These are phyloP conservation scores for Bilobella aurantiaca DNA, from an alignment of 1,140 invertebrate species.

Conservation along the genomic window DNA sequence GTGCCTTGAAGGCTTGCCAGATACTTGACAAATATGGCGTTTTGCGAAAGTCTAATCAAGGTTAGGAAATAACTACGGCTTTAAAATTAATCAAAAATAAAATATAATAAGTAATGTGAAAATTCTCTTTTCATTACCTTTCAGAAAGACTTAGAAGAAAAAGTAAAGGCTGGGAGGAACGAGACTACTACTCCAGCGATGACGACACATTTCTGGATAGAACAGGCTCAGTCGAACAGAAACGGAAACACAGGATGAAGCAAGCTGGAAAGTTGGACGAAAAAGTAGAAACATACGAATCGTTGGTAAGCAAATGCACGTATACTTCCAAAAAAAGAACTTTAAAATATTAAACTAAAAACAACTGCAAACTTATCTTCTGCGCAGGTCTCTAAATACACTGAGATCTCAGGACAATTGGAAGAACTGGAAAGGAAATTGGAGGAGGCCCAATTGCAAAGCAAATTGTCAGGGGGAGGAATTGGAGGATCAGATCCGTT, in stretches of 20 bases:
- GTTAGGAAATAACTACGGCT: conserved; percentile 39
- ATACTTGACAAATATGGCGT: conserved; percentile 74
- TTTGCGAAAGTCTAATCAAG: conserved; percentile 63
- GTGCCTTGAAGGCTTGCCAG: conserved; percentile 86
- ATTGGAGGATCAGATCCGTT: conserved; percentile 44
- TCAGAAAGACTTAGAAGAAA: conserved; percentile 49
- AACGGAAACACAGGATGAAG: conserved; percentile 67
- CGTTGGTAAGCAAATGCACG: conserved; percentile 51
- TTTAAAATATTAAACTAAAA: neutral
- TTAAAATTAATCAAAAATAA: neutral
- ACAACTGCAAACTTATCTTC: no score
- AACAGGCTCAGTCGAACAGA: conserved; percentile 83
- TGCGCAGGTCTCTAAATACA: conserved; percentile 33
- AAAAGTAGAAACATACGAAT: conserved; percentile 64
- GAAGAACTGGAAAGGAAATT: conserved; percentile 23
- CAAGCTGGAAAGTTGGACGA: conserved; percentile 50
- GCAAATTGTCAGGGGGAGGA: neutral
- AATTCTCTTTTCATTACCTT: neutral
- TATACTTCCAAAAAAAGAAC: neutral
- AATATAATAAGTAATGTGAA: neutral
- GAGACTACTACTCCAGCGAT: conserved; percentile 93
- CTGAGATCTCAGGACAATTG: conserved; percentile 17
- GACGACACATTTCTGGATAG: conserved; percentile 92
- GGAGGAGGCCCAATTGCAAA: conserved; percentile 37
- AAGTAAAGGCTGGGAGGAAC: conserved; percentile 67